Evolutionary conservation across 2,113 vertebrate species (phyloP), one percentile per base, ranked within the genome.

Genomic region (Stomatorhinus ivindoensis): DNA sequence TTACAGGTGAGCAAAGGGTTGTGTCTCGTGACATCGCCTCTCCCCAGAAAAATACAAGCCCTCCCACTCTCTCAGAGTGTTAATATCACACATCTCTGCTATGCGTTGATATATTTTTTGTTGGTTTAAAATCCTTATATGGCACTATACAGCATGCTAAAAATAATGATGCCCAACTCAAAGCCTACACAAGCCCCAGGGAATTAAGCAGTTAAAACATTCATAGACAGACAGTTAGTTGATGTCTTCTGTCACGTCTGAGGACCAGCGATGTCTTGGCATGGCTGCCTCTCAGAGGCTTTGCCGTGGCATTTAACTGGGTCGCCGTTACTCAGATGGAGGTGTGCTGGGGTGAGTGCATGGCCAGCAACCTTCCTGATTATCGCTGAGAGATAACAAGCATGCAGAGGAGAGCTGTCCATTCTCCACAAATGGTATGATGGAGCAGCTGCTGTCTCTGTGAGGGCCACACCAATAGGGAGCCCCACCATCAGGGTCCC

Each of bases 181-280:
- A 84, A 21, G 1, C 39, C 39, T 10, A 84, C 19, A 15, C 21
- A 84, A 46, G 21, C 39, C 82, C 24, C 39, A 48, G 19, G 8
- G 83, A 90, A 76, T 39, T 39, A 39, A 76, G 69, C 35, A 3
- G 91, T 93, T 90, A 93, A 91, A 91, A 87, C 93, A 92, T 92
- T 93, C 93, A 91, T 91, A 87, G 4, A 46, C 39, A 48, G n/a
- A 65, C 50, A 46, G 61, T 24, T 13, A 50, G 24, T 73, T 73
- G 31, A 50, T 21, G 24, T 47, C 50, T 35, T 4, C 27, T 50
- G 47, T 21, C 47, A 65, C 4, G 8, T 51, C 3, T 88, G 13
- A 48, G 11, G 39, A 88, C 47, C 39, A 50, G 44, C 15, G 4
- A 73, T 83, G 88, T 44, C 69, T 61, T 73, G 44, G 27, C 8